Conservation (phyloP, 2,797 vertebrate genomes). For the Paramormyrops hopkinsi region DNA sequence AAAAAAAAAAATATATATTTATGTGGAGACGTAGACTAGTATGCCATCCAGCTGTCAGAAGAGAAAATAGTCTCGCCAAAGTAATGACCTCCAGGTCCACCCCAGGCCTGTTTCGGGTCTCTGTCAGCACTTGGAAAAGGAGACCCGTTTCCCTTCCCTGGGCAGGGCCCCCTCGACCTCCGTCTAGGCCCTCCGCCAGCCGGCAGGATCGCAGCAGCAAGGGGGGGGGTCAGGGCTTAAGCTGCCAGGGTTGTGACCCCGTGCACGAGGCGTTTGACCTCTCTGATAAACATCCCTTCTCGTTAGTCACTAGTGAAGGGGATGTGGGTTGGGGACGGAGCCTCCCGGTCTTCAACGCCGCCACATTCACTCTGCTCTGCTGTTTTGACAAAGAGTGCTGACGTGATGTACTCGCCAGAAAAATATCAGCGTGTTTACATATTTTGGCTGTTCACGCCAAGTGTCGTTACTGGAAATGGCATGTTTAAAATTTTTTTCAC, state of each 20-base stretch:
- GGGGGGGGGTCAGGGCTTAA: conserved; percentile 80
- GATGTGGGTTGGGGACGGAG: conserved; percentile 26
- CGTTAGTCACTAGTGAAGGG: conserved; percentile 84
- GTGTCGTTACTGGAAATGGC: background rate
- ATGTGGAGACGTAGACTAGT: background rate
- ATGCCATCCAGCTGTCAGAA: background rate
- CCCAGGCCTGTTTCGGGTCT: background rate
- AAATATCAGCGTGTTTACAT: background rate
- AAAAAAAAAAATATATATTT: background rate
- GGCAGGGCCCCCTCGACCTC: conserved; percentile 46
- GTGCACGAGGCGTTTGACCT: conserved; percentile 86
- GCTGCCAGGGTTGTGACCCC: conserved; percentile 79
- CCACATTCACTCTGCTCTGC: background rate
- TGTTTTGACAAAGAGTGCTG: background rate
- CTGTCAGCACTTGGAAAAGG: conserved; percentile 44
- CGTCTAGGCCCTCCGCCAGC: conserved; percentile 65
- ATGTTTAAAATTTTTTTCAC: background rate
- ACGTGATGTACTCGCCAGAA: background rate
- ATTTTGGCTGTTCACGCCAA: background rate
- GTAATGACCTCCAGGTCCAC: conserved; percentile 1
- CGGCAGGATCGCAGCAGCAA: conserved; percentile 75
- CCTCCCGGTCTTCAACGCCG: background rate
- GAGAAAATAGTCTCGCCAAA: conserved; percentile 33
- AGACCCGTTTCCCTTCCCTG: background rate
- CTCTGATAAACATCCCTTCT: conserved; percentile 85